A percentile compares a stretch with the other conserved stretches of the same genome.
Evolutionary conservation across 2,113 vertebrate species (phyloP).

Genomic region (Arizona elegans): DNA sequence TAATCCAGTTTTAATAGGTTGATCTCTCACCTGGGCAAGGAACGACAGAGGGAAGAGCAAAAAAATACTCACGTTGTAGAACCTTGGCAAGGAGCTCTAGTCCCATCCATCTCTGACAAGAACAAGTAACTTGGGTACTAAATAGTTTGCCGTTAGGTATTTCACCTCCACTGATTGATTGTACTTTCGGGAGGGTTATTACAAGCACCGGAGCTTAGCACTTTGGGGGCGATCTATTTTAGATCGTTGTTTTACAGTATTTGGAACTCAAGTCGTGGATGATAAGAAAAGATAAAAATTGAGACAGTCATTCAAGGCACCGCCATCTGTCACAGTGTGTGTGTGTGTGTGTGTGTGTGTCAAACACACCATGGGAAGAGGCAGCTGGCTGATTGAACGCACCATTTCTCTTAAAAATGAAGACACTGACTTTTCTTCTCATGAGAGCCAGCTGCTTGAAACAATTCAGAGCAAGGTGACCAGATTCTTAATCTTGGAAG

Average conservation of each 20-base stretch:
- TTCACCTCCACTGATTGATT: slow-evolving; percentile 65
- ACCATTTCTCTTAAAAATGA: slow-evolving; percentile 47
- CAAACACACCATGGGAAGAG: slow-evolving; percentile 32
- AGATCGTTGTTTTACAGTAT: slow-evolving; percentile 64
- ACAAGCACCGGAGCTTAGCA: slow-evolving; percentile 62
- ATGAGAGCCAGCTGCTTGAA: slow-evolving; percentile 43
- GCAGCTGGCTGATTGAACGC: slow-evolving; percentile 42
- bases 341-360: neutral
- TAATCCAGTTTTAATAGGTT: neutral
- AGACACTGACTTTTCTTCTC: slow-evolving; percentile 36
- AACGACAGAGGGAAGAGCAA: neutral
- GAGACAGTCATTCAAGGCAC: slow-evolving; percentile 61
- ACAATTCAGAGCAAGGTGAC: slow-evolving; percentile 6
- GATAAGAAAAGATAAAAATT: slow-evolving; percentile 57
- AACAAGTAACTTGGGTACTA: slow-evolving; percentile 23
- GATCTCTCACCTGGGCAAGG: neutral
- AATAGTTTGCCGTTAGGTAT: slow-evolving; percentile 45
- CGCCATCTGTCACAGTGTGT: slow-evolving; percentile 52
- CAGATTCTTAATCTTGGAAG: neutral
- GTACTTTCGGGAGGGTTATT: slow-evolving; percentile 66
- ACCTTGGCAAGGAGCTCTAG: neutral
- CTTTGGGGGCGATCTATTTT: slow-evolving; percentile 70
- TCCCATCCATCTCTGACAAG: slow-evolving; percentile 59
- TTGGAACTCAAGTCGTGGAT: slow-evolving; percentile 58
- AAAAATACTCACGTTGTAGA: neutral